These are phyloP conservation scores for Gnathonemus echidnorhynchus DNA, from an alignment of 2,113 vertebrate genomes.

Conservation along the genomic window DNA sequence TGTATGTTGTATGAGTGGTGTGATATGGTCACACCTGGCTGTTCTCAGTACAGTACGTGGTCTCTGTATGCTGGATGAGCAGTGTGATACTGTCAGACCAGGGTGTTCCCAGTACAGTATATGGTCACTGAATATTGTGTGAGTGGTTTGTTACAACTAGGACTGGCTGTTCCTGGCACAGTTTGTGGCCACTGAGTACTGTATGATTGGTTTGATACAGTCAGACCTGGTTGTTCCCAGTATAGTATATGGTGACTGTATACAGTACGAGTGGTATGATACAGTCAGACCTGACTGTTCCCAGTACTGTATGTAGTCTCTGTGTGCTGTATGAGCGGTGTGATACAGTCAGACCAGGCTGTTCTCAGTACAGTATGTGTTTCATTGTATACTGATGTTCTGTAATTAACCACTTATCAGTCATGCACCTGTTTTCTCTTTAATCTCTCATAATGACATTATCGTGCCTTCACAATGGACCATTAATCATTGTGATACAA, in stretches of 20 bases:
- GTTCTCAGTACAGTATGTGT: background rate
- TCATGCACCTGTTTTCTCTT: background rate
- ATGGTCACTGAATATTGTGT: background rate
- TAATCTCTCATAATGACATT: background rate
- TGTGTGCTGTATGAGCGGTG: background rate
- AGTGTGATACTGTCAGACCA: background rate
- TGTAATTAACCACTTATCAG: background rate
- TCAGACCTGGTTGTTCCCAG: background rate
- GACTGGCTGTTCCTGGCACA: background rate
- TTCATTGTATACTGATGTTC: background rate
- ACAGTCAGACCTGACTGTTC: background rate
- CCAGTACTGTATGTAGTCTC: no score
- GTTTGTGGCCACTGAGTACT: background rate
- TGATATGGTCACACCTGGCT: background rate
- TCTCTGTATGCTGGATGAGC: background rate
- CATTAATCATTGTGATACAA: background rate
- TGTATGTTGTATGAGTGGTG: background rate
- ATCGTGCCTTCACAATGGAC: background rate
- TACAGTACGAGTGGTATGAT: background rate
- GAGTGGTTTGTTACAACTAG: background rate
- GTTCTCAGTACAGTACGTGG: background rate
- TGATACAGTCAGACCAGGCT: background rate
- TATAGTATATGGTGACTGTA: background rate
- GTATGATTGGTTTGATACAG: background rate
- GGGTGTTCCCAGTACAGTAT: background rate